phyloP scores from a whole-genome alignment of 2,888 invertebrate species.

The Lacanobia oleracea region DNA sequence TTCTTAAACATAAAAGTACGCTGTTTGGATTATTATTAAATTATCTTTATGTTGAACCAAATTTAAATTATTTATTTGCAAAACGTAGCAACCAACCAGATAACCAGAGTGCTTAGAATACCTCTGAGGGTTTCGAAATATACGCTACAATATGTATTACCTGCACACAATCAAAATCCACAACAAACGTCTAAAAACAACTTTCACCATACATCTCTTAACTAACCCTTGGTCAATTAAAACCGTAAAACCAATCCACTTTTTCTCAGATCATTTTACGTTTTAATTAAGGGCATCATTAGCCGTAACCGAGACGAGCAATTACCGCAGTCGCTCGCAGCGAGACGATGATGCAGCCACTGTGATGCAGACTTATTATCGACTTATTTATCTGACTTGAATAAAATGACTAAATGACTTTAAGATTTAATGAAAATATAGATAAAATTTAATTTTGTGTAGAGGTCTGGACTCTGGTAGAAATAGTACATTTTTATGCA shows the following conservation, averaged over 20 bases:
- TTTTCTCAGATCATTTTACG: conserved; percentile 68
- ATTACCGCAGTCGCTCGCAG: conserved; percentile 64
- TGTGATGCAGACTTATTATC: conserved; percentile 9
- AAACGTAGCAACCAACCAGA: too few relatives aligned
- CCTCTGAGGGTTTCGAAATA: too few relatives aligned
- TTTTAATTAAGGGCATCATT: conserved; percentile 73
- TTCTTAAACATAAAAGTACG: too few relatives aligned
- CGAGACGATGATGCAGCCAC: conserved; percentile 37
- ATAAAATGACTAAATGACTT: neutral
- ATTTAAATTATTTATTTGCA: too few relatives aligned
- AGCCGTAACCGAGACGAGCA: conserved; percentile 66
- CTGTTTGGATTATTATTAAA: too few relatives aligned
- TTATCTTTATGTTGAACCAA: too few relatives aligned
- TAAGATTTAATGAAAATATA: too few relatives aligned
- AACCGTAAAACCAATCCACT: conserved; percentile 50
- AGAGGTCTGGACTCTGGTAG: too few relatives aligned
- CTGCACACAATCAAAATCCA: neutral
- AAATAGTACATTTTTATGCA: too few relatives aligned
- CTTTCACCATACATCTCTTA: neutral
- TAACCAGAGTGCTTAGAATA: neutral
- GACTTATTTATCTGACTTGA: conserved; percentile 9
- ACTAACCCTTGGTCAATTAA: conserved; percentile 37
- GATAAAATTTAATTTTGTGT: too few relatives aligned
- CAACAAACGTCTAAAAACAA: neutral
- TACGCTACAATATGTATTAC: too few relatives aligned